Evolutionary conservation across 2,888 invertebrate genomes (phyloP).

Genomic region (Entomobrya proxima): DNA sequence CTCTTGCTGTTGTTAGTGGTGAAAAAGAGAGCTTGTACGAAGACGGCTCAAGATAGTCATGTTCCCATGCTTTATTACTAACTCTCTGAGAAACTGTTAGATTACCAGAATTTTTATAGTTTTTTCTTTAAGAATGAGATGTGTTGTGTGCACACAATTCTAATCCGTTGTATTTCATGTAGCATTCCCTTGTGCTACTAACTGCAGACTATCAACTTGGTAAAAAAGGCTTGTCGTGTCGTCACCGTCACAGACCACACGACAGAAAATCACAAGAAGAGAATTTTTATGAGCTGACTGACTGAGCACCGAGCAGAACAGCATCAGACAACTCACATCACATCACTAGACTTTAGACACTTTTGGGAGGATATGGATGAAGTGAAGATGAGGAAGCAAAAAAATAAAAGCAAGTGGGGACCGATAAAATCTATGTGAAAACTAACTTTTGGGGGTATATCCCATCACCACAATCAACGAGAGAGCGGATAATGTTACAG

Average conservation of each 20-base stretch:
- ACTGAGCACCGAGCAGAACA: slow-evolving; percentile 24
- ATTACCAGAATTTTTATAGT: slow-evolving; percentile 25
- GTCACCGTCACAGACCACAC: slow-evolving; percentile 50
- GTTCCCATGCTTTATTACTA: slow-evolving; percentile 38
- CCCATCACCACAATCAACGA: neutral
- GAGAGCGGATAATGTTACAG: slow-evolving; percentile 26
- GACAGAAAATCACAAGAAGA: slow-evolving; percentile 42
- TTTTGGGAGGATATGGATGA: slow-evolving; percentile 11
- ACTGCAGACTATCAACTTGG: neutral
- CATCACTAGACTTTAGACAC: neutral
- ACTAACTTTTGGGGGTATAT: slow-evolving; percentile 33
- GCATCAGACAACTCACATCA: slow-evolving; percentile 10
- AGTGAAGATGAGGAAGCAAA: slow-evolving; percentile 27
- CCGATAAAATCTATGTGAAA: neutral
- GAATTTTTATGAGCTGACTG: slow-evolving; percentile 33
- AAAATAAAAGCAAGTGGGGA: slow-evolving; percentile 28
- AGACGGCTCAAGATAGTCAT: slow-evolving; percentile 28
- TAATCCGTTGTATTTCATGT: neutral
- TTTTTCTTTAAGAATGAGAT: slow-evolving; percentile 13
- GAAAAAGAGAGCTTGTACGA: neutral
- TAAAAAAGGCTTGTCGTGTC: slow-evolving; percentile 29
- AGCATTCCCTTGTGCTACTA: neutral
- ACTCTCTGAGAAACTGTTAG: slow-evolving; percentile 24
- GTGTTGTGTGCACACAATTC: neutral
- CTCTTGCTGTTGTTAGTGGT: neutral